Evolutionary conservation across 2,888 invertebrate genomes (phyloP), one percentile per base, ranked within the genome.

Genomic region (Thymelicus acteon): DNA sequence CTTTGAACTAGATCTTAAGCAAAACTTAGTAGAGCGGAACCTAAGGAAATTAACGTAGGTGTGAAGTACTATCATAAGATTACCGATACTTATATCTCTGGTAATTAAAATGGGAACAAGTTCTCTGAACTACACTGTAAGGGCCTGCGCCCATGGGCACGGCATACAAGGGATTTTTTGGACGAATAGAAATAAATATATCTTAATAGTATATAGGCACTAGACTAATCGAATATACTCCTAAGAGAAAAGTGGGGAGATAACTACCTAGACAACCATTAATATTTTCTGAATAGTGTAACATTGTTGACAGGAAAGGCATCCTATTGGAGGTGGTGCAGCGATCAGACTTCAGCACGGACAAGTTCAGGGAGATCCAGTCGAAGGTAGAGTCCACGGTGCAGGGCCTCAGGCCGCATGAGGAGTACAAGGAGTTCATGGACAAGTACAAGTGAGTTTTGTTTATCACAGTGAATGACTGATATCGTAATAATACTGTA

Each of bases 391-490:
- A 97, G 83, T 95, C 95, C 72, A 95, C 96, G 78, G 95, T 98
- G 76, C 96, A 97, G 82, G 95, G 95, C 74, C 95, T 98, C 75
- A 96, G 96, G 91, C 97, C 98, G 15, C 95, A 95, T 74, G 97
- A 97, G 77, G 98, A 98, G 88, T 98, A 98, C 85, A 96, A 96
- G 86, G 97, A 97, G 82, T 98, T 98, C 83, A 96, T 97, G 74
- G 97, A 97, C 82, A 97, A 97, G 91, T 96, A 97, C 91, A 97
- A 96, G 98, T 98, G 91, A 92, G 95, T 70, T 19, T 31, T 10
- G 44, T 44, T 44, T 12, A 3, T 12, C 4, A 44, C 8, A 3
- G n/a, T n/a, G 7, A 44, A 7, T 44, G 44, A 44, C 7, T 2
- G 2, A 19, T 19, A 19, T 19, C 19, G 1, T 19, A 19, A 19